Conservation (phyloP, 2,888 invertebrate species). For the Leucania comma region DNA sequence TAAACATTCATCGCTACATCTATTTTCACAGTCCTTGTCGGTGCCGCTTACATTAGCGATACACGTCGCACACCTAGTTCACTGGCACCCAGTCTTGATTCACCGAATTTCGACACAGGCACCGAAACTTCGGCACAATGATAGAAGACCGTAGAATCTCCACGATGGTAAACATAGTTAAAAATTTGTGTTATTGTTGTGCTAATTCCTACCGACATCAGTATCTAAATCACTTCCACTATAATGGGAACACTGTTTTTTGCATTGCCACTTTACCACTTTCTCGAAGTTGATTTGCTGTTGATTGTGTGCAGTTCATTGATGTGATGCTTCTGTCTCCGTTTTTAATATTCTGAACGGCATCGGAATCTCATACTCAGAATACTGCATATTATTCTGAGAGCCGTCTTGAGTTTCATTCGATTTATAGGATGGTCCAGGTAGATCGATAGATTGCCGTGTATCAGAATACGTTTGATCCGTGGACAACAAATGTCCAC, state of each 20-base stretch:
- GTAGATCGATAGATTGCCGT: background rate
- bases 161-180: too few relatives aligned
- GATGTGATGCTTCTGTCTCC: background rate
- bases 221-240: too few relatives aligned
- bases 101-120: too few relatives aligned
- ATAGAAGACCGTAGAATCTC: too few relatives aligned
- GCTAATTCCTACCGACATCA: too few relatives aligned
- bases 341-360: slow-evolving; percentile 9
- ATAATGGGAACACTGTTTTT: too few relatives aligned
- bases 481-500: background rate
- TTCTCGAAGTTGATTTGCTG: background rate
- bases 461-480: background rate
- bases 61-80: background rate
- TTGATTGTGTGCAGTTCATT: too few relatives aligned
- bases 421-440: background rate
- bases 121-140: too few relatives aligned
- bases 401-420: background rate
- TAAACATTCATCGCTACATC: background rate
- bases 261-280: too few relatives aligned
- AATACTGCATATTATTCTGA: background rate
- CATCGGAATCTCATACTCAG: background rate
- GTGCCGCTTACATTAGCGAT: background rate
- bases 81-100: background rate
- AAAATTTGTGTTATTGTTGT: too few relatives aligned
- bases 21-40: background rate